Percentiles rank a stretch among this genome's conserved stretches.
phyloP scores from a whole-genome alignment of 1,140 invertebrate genomes.

The Penaeus chinensis region DNA sequence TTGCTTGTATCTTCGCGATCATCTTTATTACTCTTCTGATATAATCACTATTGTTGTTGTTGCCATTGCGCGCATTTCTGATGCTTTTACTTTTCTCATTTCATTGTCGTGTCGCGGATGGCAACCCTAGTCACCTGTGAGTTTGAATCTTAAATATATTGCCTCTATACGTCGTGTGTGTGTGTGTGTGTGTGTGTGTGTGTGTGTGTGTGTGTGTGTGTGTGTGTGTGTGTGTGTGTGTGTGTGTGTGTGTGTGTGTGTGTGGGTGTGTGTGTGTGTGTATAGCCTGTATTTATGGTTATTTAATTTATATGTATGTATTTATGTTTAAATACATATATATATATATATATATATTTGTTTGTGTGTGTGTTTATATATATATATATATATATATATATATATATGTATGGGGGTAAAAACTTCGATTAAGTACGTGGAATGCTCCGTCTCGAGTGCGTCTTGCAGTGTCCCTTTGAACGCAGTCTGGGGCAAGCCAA shows the following conservation, averaged over 20 bases:
- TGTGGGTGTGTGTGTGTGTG: neutral
- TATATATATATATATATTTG: slow-evolving; percentile 19
- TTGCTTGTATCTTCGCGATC: too few relatives aligned
- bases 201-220: neutral
- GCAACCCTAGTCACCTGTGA: neutral
- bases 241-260: slow-evolving; percentile 13
- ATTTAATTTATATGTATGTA: neutral
- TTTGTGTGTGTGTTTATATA: neutral
- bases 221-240: neutral
- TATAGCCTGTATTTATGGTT: neutral
- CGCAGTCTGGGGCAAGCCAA: too few relatives aligned
- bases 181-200: neutral
- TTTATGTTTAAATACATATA: slow-evolving; percentile 9
- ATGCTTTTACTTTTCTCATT: too few relatives aligned
- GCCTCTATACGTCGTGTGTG: neutral
- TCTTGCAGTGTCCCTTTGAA: too few relatives aligned
- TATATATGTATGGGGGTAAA: too few relatives aligned
- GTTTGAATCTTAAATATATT: neutral
- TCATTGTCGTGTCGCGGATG: neutral
- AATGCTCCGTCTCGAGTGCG: too few relatives aligned
- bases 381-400: too few relatives aligned
- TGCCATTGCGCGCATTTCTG: too few relatives aligned
- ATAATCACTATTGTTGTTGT: too few relatives aligned
- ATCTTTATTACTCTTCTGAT: too few relatives aligned
- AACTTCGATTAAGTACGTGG: too few relatives aligned